Base-by-base conservation (phyloP, 1,140 invertebrate genomes). In the Portunus trituberculatus region DNA sequence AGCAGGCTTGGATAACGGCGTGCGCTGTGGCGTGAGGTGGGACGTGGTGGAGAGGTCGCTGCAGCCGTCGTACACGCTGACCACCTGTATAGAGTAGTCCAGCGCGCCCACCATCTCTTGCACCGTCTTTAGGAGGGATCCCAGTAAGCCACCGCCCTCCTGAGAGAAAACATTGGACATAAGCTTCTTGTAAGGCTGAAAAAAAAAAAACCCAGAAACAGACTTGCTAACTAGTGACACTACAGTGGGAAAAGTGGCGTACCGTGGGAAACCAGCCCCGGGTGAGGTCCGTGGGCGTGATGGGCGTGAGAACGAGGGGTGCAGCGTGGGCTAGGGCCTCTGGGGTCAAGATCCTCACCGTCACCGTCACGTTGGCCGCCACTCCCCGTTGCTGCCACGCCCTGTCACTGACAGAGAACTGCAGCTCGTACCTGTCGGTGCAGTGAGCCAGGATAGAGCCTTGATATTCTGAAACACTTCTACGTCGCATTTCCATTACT, bases 351-450 rank as follows among this genome's bases (percentile, higher is more conserved):
- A 32, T 87, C 84, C 25, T 4, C 31, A 87, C 84, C 14, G 39
- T 46, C 84, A 87, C 84, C 84, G 84, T 87, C 84, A 87, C 84
- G 84, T 87, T 87, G 84, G 84, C 84, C 84, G 84, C 39, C 84
- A 87, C 84, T 7, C 39, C 84, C 12, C n/a, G 84, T 31, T 87
- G 84, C 12, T 31, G 31, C 84, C 84, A 87, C 84, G 39, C 31
- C 28, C 31, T 7, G 84, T 87, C 84, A 87, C 84, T 87, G 8
- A 87, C 84, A 31, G 84, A 32, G 84, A 87, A 87, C 84, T 87
- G 84, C 84, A 87, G 31, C 3, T 87, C 84, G 84, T 87, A 87
- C 31, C 84, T 87, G 84, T 7, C 39, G 31, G 25, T n/a, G 31
- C n/a, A 10, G 29, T 25, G 84, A 10, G n/a, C 1, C n/a, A 32